These are phyloP conservation scores for Apteryx mantelli DNA, from an alignment of 2,113 vertebrate genomes.

Conservation along the genomic window DNA sequence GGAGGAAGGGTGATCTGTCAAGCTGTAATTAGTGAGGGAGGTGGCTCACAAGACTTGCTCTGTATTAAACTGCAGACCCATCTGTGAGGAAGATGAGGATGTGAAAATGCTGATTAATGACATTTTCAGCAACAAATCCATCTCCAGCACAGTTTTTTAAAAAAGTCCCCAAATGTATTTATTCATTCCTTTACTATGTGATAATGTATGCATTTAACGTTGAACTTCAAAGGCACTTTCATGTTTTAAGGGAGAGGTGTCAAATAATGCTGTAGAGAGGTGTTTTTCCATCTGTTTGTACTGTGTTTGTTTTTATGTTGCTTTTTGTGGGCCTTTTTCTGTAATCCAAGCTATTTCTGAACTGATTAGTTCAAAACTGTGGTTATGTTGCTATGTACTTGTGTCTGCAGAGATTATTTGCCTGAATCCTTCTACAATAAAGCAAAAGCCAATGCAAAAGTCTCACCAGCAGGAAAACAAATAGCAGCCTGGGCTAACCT, in stretches of 20 bases:
- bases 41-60: background rate
- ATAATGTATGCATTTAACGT: conserved; percentile 32
- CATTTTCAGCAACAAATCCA: background rate
- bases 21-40: background rate
- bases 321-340: background rate
- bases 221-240: conserved; percentile 44
- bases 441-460: background rate
- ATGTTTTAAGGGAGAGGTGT: conserved; percentile 31
- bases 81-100: background rate
- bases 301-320: background rate
- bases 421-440: background rate
- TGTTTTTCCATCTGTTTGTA: conserved; percentile 36
- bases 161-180: conserved; percentile 2
- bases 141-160: background rate
- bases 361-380: background rate
- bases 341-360: background rate
- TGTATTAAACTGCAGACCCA: background rate
- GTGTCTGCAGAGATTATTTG: background rate
- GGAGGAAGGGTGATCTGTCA: background rate
- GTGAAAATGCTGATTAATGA: conserved; percentile 2
- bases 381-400: background rate
- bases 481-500: background rate
- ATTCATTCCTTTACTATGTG: conserved; percentile 34
- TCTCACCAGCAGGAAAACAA: background rate
- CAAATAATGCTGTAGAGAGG: background rate